Percentiles rank a stretch among this genome's conserved stretches.
These are phyloP conservation scores for Erpornis zantholeuca DNA, from an alignment of 2,113 vertebrate species.

Conservation along the genomic window DNA sequence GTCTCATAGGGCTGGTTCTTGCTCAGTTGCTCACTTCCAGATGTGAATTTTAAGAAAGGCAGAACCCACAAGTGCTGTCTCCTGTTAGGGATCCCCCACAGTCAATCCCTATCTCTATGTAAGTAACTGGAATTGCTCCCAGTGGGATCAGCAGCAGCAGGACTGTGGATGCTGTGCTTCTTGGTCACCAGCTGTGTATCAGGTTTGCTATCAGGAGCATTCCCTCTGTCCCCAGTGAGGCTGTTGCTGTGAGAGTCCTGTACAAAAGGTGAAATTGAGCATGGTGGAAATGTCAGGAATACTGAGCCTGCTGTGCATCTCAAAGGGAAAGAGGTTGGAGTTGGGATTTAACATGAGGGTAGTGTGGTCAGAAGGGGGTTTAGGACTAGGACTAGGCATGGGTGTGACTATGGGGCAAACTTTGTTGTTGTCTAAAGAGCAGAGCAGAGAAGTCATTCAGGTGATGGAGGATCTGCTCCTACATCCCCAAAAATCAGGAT, in stretches of 20 bases:
- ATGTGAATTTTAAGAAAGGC: conserved; percentile 1
- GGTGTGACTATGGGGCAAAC: background rate
- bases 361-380: background rate
- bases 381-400: background rate
- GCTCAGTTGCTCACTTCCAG: conserved; percentile 14
- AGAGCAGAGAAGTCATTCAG: background rate
- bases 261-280: background rate
- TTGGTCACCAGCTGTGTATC: background rate
- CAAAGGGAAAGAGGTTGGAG: background rate
- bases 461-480: background rate
- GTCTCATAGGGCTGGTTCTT: background rate
- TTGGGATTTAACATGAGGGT: background rate
- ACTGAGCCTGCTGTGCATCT: background rate
- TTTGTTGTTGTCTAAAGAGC: background rate
- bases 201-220: background rate
- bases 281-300: background rate
- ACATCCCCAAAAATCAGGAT: background rate
- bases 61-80: background rate
- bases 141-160: background rate
- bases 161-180: background rate
- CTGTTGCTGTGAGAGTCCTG: background rate
- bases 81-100: background rate
- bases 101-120: rapidly evolving
- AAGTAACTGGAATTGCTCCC: background rate
- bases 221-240: background rate